Evolutionary conservation across 2,797 vertebrate genomes (phyloP).

Genomic region (Pipistrellus kuhlii): DNA sequence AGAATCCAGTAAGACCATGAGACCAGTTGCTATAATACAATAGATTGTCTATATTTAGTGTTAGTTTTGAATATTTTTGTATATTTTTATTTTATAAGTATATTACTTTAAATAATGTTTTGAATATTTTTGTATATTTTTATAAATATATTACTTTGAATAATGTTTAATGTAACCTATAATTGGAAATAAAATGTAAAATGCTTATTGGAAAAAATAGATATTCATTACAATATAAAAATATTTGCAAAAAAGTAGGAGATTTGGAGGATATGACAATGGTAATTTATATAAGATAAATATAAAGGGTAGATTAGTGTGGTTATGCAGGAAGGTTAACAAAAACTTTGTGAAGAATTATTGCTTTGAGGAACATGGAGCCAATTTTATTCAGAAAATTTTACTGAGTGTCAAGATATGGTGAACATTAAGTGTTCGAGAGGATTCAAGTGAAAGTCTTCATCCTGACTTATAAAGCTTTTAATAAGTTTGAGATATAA

Average conservation of each 20-base stretch:
- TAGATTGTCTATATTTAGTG: not conserved
- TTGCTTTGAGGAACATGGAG: not conserved
- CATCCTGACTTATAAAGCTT: not conserved
- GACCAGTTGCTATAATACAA: not conserved
- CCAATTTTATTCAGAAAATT: not conserved
- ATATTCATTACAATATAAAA: not conserved
- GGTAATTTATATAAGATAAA: not conserved
- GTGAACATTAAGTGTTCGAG: not conserved
- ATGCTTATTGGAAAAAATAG: not conserved
- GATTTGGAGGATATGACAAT: not conserved
- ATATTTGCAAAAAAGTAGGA: not conserved
- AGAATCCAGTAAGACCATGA: not conserved
- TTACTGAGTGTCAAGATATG: not conserved
- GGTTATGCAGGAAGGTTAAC: not conserved
- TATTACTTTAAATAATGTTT: not conserved
- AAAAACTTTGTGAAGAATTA: not conserved
- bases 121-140: not conserved
- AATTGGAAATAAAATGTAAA: not conserved
- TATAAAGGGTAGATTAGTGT: not conserved
- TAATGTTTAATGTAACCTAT: not conserved
- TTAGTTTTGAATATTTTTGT: not conserved
- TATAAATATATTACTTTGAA: not conserved
- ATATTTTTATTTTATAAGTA: not conserved
- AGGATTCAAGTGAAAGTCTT: not conserved
- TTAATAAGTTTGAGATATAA: not conserved